Percentiles rank a stretch among this genome's conserved stretches.
These are phyloP conservation scores for Ceraclea dissimilis DNA, from an alignment of 2,888 invertebrate species.

Conservation along the genomic window DNA sequence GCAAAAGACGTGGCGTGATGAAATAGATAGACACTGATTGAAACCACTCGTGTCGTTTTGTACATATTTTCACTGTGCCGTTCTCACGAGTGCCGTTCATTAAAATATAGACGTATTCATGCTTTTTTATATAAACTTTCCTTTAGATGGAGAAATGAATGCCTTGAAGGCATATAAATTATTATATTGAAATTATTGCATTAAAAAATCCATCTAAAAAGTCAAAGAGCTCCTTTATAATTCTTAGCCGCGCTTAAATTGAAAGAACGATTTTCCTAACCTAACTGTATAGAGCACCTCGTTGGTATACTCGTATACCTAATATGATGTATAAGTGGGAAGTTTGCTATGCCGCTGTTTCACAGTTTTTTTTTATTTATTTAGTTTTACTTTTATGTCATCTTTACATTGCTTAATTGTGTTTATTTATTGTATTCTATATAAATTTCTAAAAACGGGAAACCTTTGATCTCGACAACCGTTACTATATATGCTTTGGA, in stretches of 20 bases:
- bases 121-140: conserved; percentile 26
- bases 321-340: background rate
- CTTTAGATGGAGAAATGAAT: conserved; percentile 31
- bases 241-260: conserved; percentile 28
- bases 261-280: too few species aligned
- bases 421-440: too few species aligned
- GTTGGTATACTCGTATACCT: background rate
- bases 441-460: too few species aligned
- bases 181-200: conserved; percentile 58
- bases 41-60: too few species aligned
- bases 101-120: background rate
- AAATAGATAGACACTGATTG: too few species aligned
- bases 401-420: too few species aligned
- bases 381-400: too few species aligned
- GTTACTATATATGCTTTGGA: too few species aligned
- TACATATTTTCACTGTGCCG: background rate
- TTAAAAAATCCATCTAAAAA: conserved; percentile 67
- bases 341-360: background rate
- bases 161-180: conserved; percentile 46
- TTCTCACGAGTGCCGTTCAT: background rate
- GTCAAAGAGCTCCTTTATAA: conserved; percentile 56
- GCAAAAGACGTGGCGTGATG: too few species aligned
- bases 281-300: too few species aligned
- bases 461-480: too few species aligned
- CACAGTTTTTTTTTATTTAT: too few species aligned